Evolutionary conservation across 2,888 invertebrate species (phyloP).

Genomic region (Rhodophaea formosa): DNA sequence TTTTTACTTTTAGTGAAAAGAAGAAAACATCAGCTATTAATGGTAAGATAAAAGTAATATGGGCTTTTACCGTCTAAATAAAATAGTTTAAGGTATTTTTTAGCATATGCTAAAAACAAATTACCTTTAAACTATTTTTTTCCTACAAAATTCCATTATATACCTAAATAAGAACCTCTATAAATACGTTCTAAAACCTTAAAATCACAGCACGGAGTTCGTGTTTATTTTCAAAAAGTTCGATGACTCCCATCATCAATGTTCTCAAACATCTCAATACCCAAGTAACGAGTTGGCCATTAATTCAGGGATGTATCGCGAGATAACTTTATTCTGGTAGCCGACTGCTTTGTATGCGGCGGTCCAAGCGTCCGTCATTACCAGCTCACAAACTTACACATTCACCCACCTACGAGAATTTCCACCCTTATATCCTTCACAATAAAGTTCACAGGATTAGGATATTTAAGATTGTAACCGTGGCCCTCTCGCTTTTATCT

Average conservation of each 20-base stretch:
- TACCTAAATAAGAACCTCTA: neutral
- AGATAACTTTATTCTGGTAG: slow-evolving; percentile 82
- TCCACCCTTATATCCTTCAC: slow-evolving; percentile 36
- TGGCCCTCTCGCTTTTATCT: slow-evolving; percentile 77
- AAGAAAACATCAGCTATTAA: no score
- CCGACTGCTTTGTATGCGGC: slow-evolving; percentile 79
- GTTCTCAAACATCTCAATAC: slow-evolving; percentile 77
- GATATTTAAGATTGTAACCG: slow-evolving; percentile 43
- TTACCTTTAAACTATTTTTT: no score
- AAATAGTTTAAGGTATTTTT: no score
- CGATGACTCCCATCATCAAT: slow-evolving; percentile 61
- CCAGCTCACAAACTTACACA: slow-evolving; percentile 47
- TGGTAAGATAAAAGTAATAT: no score
- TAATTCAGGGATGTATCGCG: slow-evolving; percentile 79
- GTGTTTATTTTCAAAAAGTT: slow-evolving; percentile 54
- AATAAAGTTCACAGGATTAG: slow-evolving; percentile 33
- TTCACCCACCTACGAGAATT: slow-evolving; percentile 31
- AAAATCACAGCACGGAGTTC: slow-evolving; percentile 26
- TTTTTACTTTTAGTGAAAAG: no score
- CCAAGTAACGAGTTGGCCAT: slow-evolving; percentile 80
- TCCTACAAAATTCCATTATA: no score
- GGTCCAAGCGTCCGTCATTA: slow-evolving; percentile 78
- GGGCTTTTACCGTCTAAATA: no score
- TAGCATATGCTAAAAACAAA: no score
- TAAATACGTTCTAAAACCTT: slow-evolving; percentile 1